Conservation (phyloP, 2,888 invertebrate genomes). For the Subacronicta megacephala region DNA sequence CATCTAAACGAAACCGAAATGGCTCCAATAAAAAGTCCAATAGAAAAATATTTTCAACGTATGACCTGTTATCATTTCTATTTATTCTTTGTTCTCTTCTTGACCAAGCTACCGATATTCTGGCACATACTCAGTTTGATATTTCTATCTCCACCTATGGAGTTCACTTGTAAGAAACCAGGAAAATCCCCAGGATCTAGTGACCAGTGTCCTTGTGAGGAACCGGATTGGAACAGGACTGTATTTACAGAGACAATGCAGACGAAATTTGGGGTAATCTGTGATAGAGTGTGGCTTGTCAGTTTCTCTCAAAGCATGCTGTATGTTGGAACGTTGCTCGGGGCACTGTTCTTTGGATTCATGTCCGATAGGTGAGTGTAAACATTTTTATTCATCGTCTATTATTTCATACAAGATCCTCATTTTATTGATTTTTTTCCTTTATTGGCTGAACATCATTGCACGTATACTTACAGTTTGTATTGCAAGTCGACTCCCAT, state of each 20-base stretch:
- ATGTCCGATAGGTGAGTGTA: slow-evolving; percentile 75
- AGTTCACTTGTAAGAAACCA: slow-evolving; percentile 61
- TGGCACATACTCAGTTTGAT: slow-evolving; percentile 78
- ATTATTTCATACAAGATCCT: too few relatives aligned
- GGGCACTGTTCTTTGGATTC: slow-evolving; percentile 73
- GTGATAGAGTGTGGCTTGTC: slow-evolving; percentile 70
- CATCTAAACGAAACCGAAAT: slow-evolving; percentile 42
- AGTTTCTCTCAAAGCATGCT: slow-evolving; percentile 75
- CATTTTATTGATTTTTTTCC: too few relatives aligned
- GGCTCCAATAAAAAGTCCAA: slow-evolving; percentile 66
- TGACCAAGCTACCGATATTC: slow-evolving; percentile 70
- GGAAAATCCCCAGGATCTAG: slow-evolving; percentile 18
- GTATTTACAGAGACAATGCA: slow-evolving; percentile 76
- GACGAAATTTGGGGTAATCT: slow-evolving; percentile 71
- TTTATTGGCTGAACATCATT: too few relatives aligned
- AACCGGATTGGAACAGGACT: slow-evolving; percentile 69
- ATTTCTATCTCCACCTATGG: slow-evolving; percentile 76
- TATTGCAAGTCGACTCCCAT: too few relatives aligned
- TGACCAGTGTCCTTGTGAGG: slow-evolving; percentile 71
- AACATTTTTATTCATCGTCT: neutral
- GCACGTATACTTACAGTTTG: too few relatives aligned
- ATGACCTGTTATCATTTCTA: slow-evolving; percentile 73
- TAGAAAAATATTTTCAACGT: slow-evolving; percentile 70
- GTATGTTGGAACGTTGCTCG: slow-evolving; percentile 73
- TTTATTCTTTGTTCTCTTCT: slow-evolving; percentile 68